These are phyloP conservation scores for Sarcophilus harrisii DNA, from an alignment of 2,797 vertebrate genomes.

Conservation along the genomic window DNA sequence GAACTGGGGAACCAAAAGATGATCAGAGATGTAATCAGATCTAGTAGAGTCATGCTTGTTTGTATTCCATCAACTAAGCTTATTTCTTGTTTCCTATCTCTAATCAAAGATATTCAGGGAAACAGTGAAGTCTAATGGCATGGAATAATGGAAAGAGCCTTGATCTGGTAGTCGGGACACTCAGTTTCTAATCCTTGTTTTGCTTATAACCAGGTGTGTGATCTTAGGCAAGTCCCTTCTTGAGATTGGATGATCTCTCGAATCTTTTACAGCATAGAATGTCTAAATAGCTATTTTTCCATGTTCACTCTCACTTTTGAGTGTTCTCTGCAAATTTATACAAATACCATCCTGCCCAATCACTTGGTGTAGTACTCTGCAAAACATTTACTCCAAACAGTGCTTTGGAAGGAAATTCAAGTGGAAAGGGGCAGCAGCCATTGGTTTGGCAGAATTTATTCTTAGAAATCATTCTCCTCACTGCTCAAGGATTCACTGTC, in stretches of 20 bases:
- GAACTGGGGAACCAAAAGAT: not conserved
- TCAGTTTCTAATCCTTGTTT: not conserved
- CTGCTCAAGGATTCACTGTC: slow-evolving; percentile 75
- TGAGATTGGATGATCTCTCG: slow-evolving; percentile 1
- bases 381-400: slow-evolving; percentile 54
- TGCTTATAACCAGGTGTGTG: not conserved
- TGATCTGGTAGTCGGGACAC: not conserved
- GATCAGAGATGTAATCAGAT: not conserved
- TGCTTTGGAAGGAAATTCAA: slow-evolving; percentile 62
- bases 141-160: not conserved
- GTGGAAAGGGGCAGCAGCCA: not conserved
- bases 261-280: slow-evolving; percentile 34
- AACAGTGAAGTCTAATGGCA: not conserved
- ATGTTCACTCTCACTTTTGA: slow-evolving; percentile 33
- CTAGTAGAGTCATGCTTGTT: not conserved
- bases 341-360: not conserved
- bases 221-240: not conserved
- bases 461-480: slow-evolving; percentile 71
- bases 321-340: not conserved
- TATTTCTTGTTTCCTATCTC: not conserved
- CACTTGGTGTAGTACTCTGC: slow-evolving; percentile 38
- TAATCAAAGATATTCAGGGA: not conserved
- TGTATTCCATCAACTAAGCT: not conserved
- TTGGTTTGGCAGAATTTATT: slow-evolving; percentile 69
- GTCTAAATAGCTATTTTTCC: slow-evolving; percentile 17